Base-by-base conservation (phyloP, 2,797 vertebrate genomes). In the Macropodus opercularis region DNA sequence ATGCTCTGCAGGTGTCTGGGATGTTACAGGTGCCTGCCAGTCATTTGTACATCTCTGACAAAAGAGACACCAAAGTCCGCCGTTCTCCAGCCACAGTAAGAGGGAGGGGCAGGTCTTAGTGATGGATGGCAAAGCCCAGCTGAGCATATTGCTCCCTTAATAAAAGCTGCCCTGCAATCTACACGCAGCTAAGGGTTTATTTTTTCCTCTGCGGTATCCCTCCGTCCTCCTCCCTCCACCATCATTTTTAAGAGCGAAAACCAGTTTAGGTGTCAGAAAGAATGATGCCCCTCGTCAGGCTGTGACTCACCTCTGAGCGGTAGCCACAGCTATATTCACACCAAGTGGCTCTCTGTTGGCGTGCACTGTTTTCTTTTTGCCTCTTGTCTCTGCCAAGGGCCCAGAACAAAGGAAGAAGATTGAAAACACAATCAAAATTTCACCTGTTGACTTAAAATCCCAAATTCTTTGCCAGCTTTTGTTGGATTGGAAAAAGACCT, bases 121-220 rank as follows among this genome's bases (percentile, higher is more conserved):
- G 91, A 92, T 91, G 87, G 90, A 92, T 93, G 84, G 74, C 57
- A 57, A 80, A 85, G 87, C 67, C 87, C 76, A 63, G 72, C 75
- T 80, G 82, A 90, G 85, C 87, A 91, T 91, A 92, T 92, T 91
- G 87, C 89, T 90, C 63, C 84, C 85, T 88, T 89, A 91, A 90
- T 91, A 89, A 91, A 90, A 88, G 79, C 85, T 85, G 69, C 78
- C 78, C 77, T 84, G 78, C 76, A 81, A 86, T 81, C 48, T 84
- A 81, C 84, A 84, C 47, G 72, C 74, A 62, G 80, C 79, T 75
- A 50, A 73, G 58, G 69, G 61, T 75, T 63, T 71, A 58, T 69
- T 77, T 75, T 41, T 74, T 60, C 69, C 51, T 61, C 55, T 43
- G 36, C 39, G 58, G 51, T 46, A n/a, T 72, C 77, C 79, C 58